Conservation (phyloP, 1,140 invertebrate genomes). For the Chrysopa pallens region DNA sequence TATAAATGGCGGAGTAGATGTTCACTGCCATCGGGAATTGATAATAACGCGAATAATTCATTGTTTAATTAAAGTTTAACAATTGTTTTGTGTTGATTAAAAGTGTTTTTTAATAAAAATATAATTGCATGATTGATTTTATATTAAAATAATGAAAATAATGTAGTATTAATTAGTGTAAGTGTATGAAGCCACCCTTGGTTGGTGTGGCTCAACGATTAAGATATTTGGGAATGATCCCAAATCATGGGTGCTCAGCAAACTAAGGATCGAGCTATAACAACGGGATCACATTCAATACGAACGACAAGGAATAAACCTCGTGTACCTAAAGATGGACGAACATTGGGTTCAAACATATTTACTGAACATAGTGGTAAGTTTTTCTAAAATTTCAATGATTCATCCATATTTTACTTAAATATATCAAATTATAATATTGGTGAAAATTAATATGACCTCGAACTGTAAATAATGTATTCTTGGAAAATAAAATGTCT, state of each 20-base stretch:
- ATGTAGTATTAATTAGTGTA: not conserved
- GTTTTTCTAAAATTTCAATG: conserved; percentile 9
- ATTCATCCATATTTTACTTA: not conserved
- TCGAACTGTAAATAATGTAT: no score
- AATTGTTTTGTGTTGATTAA: no score
- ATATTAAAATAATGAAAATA: not conserved
- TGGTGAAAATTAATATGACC: no score
- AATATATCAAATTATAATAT: no score
- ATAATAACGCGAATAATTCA: no score
- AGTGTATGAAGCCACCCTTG: not conserved
- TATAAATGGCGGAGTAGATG: no score
- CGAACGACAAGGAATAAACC: conserved; percentile 48
- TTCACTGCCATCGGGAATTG: no score
- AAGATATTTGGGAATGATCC: conserved; percentile 14
- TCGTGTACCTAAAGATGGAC: conserved; percentile 52
- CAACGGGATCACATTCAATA: conserved; percentile 40
- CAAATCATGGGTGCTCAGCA: conserved; percentile 67
- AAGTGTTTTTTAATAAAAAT: no score
- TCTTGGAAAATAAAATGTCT: no score
- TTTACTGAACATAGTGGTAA: conserved; percentile 81
- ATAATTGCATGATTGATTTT: not conserved
- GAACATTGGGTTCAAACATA: conserved; percentile 66
- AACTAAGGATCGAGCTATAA: conserved; percentile 59
- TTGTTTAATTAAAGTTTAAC: no score
- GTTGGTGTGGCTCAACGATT: not conserved